Evolutionary conservation across 2,113 vertebrate species (phyloP), one percentile per base, ranked within the genome.

Genomic region (Callionymus lyra): DNA sequence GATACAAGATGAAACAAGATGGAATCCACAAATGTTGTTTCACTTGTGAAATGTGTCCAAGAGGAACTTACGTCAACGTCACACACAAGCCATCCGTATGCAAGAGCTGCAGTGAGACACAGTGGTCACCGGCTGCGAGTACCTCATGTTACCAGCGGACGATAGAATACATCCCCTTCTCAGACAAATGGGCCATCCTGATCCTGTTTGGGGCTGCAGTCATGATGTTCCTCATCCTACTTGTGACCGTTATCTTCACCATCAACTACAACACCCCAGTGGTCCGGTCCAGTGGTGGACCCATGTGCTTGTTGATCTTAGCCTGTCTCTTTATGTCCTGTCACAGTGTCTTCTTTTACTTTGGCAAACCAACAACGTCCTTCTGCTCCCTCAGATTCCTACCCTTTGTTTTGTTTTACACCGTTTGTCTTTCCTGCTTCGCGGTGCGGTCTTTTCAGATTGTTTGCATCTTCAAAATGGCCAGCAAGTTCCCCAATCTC

Each of bases 381-480:
- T 9, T 9, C 0, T 93, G 92, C 58, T 19, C 86, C 31, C 39
- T 91, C 31, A 70, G 79, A 33, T 50, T 66, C 6, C 51, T 79
- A 0, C 55, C 86, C 10, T 92, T 87, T 27, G 0, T 44, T 2
- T 18, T 90, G 31, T 77, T 88, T 42, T 84, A 85, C 62, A 74
- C 84, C 0, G 2, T 82, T 19, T 91, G 90, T 68, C 67, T 91
- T 0, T 86, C 87, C 0, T 91, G 84, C 34, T 72, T 92, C 54
- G 80, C 80, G 0, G 83, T 90, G 0, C 87, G 82, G 18, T 86
- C 86, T 6, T 90, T 93, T 74, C 92, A 92, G 51, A 81, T 93
- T 16, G 54, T 92, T 49, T 82, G 84, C 32, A 83, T 91, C 67
- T 94, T 94, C 71, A 94, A 90, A 80, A 84, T 90, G 47, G 84